phyloP scores from a whole-genome alignment of 37 sponge, comb jelly and placozoan species.

The Haliclona indistincta region DNA sequence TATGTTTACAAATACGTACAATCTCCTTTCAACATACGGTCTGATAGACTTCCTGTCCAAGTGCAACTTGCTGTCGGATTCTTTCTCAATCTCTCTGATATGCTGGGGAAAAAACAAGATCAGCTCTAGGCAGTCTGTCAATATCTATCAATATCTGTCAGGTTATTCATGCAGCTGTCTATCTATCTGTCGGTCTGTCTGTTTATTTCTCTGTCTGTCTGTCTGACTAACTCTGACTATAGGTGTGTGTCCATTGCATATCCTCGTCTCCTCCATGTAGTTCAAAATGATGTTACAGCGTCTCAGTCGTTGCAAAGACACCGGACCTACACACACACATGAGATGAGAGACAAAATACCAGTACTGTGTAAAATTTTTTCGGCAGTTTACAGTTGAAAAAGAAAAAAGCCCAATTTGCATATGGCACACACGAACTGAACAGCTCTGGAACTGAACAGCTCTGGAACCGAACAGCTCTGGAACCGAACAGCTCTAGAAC shows the following conservation, averaged over 20 bases:
- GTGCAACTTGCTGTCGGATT: neutral
- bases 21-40: constrained; percentile 12
- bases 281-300: constrained; percentile 20
- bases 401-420: too few species aligned
- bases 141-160: neutral
- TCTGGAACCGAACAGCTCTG: too few species aligned
- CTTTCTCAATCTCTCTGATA: constrained; percentile 18
- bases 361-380: too few species aligned
- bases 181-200: neutral
- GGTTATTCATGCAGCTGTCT: neutral
- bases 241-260: neutral
- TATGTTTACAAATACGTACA: too few species aligned
- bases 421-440: too few species aligned
- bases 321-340: too few species aligned
- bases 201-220: neutral
- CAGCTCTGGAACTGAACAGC: too few species aligned
- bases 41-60: constrained; percentile 53
- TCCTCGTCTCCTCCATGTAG: constrained; percentile 5
- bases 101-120: constrained; percentile 7
- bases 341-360: too few species aligned
- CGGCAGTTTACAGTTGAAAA: too few species aligned
- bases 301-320: constrained; percentile 24
- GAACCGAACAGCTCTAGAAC: too few species aligned
- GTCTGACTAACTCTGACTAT: neutral
- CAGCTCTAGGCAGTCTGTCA: neutral